Percentiles rank a stretch among this genome's conserved stretches.
These are phyloP conservation scores for Stratiomys singularior DNA, from an alignment of 2,888 invertebrate genomes.

Conservation along the genomic window DNA sequence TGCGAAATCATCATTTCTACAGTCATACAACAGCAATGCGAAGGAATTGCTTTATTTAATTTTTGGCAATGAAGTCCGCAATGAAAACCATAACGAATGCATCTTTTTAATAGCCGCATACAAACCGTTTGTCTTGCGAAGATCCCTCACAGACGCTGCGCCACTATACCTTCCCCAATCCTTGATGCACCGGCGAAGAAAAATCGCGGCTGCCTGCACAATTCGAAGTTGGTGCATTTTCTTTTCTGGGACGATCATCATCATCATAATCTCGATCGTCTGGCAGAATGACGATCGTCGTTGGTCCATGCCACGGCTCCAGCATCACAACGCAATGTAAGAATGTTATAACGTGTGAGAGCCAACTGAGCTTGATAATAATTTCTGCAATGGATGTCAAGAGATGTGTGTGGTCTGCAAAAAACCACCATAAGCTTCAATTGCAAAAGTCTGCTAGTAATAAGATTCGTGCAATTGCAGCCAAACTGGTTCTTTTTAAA, in stretches of 20 bases:
- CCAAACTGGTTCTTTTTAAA: slow-evolving; percentile 23
- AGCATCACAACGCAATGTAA: neutral
- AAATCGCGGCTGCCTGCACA: too few relatives aligned
- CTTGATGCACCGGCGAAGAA: neutral
- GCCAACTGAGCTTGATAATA: slow-evolving; percentile 36
- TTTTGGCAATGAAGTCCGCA: slow-evolving; percentile 43
- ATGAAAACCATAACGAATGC: slow-evolving; percentile 40
- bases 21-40: slow-evolving; percentile 4
- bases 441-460: slow-evolving; percentile 34
- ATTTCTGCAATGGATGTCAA: slow-evolving; percentile 41
- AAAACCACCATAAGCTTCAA: slow-evolving; percentile 37
- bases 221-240: neutral
- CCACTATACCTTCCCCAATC: neutral
- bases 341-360: slow-evolving; percentile 38
- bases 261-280: slow-evolving; percentile 35
- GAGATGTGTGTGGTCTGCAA: slow-evolving; percentile 43
- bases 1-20: slow-evolving; percentile 18
- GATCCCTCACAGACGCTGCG: neutral
- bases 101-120: slow-evolving; percentile 38
- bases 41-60: slow-evolving; percentile 42
- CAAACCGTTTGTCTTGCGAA: slow-evolving; percentile 23
- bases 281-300: slow-evolving; percentile 18
- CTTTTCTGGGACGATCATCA: slow-evolving; percentile 20
- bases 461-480: slow-evolving; percentile 39
- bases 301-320: slow-evolving; percentile 11